Conservation (phyloP, 2,113 vertebrate genomes). For the Oncorhynchus keta region DNA sequence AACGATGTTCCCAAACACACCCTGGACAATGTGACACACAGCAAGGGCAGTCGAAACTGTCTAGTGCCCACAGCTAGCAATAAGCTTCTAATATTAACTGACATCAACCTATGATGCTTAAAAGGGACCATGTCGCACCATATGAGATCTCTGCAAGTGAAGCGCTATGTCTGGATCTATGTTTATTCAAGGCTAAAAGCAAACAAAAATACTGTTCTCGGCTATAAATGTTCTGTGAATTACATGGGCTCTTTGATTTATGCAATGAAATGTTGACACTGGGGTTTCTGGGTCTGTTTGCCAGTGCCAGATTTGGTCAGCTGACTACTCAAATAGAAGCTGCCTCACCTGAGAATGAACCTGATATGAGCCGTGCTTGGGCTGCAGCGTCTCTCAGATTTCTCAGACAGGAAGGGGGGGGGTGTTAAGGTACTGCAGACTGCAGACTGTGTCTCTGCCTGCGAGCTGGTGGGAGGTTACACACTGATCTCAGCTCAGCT, state of each 20-base stretch:
- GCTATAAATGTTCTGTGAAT: neutral
- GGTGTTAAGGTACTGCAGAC: constrained; percentile 54
- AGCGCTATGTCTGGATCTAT: neutral
- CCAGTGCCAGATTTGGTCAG: no score
- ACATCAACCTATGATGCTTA: constrained; percentile 25
- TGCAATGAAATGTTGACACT: constrained; percentile 57
- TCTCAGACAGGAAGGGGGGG: neutral
- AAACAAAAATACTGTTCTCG: neutral
- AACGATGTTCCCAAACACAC: constrained; percentile 55
- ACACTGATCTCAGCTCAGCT: constrained; percentile 69
- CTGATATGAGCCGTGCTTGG: constrained; percentile 38
- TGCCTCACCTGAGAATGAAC: constrained; percentile 66
- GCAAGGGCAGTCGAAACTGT: constrained; percentile 38
- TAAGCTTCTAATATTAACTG: constrained; percentile 1
- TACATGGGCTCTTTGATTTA: constrained; percentile 45
- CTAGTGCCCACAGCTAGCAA: neutral
- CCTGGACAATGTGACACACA: constrained; percentile 40
- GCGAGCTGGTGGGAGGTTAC: constrained; percentile 45
- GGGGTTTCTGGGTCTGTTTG: constrained; percentile 26
- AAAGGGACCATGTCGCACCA: constrained; percentile 19
- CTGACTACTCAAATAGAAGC: constrained; percentile 44
- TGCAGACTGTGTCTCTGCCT: constrained; percentile 38
- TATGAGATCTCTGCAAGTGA: neutral
- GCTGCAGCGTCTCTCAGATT: constrained; percentile 45
- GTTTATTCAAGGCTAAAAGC: no score